Percentiles rank a stretch among this genome's conserved stretches.
These are phyloP conservation scores for Enteromius mattozi DNA, from an alignment of 2,797 vertebrate species.

Conservation along the genomic window DNA sequence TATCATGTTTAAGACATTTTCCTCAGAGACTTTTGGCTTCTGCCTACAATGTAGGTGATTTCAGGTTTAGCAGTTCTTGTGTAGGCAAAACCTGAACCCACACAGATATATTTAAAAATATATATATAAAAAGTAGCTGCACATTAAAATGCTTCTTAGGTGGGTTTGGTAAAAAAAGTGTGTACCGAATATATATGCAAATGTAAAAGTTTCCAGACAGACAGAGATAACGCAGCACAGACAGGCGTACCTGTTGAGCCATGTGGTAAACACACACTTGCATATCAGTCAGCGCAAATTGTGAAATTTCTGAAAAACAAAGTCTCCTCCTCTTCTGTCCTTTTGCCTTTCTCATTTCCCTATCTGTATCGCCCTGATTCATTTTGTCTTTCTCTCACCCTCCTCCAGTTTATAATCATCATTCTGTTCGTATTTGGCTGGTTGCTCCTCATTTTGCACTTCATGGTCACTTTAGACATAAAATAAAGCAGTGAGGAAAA, in stretches of 20 bases:
- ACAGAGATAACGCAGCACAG: conserved; percentile 51
- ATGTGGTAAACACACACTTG: conserved; percentile 27
- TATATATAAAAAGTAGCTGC: background rate
- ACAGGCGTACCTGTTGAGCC: conserved; percentile 11
- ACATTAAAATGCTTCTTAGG: background rate
- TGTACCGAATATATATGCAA: conserved; percentile 13
- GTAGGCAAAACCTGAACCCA: conserved; percentile 16
- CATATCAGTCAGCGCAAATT: conserved; percentile 24
- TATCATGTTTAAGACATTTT: background rate
- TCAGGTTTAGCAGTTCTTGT: background rate
- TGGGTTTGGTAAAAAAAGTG: background rate
- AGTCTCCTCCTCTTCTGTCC: background rate
- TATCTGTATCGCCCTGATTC: background rate
- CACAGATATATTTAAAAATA: background rate
- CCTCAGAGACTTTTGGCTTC: background rate
- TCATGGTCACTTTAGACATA: conserved; percentile 61
- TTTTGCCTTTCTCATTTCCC: conserved; percentile 9
- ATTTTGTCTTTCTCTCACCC: conserved; percentile 38
- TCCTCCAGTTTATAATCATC: conserved; percentile 47
- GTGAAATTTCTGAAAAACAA: background rate
- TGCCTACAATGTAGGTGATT: background rate
- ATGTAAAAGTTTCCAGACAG: conserved; percentile 2
- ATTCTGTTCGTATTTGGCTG: conserved; percentile 60
- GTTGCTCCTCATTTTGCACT: conserved; percentile 69
- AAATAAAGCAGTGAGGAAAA: conserved; percentile 57